Base-by-base conservation (phyloP, 2,113 vertebrate genomes). In the Vanacampus margaritifer region DNA sequence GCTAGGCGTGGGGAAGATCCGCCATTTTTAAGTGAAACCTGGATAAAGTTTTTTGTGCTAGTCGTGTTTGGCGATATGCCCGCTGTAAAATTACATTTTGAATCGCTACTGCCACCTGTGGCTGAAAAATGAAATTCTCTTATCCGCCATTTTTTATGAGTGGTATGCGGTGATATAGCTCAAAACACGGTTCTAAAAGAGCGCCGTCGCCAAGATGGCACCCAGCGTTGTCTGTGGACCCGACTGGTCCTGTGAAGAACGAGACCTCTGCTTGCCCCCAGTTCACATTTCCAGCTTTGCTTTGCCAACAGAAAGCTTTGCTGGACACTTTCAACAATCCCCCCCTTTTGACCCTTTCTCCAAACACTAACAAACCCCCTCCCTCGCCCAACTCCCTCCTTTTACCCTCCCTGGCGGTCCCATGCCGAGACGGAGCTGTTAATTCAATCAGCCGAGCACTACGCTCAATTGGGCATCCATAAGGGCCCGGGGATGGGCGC, bases 401-500 rank as follows among this genome's bases (percentile, higher is more conserved):
- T 32, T 37, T 39, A 37, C 56, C 65, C 35, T 39, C 24, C 58
- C 72, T 50, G 41, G 32, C 19, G 90, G 89, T 92, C 90, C 86
- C 87, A 72, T 24, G 7, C 35, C 36, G 87, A 84, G 88, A 87
- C 88, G 72, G 89, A 91, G 90, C 88, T 93, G 91, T 92, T 92
- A 92, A 93, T 93, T 93, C 90, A 92, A 92, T 92, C 91, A 92
- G 84, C 45, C 80, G 85, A 80, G 87, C 65, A 56, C 80, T 87
- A 91, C 90, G 92, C 92, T 93, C 91, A 92, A 93, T 93, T 92
- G 92, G 84, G 88, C 91, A 89, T 80, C 89, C 87, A 92, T 87
- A 92, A 93, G 90, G 89, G 84, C 88, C 11, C 81, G 84, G 74
- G 74, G 84, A 86, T 78, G 88, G 85, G 87, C 80, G 69, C 51